A percentile compares a stretch with the other conserved stretches of the same genome.
Evolutionary conservation across 2,888 invertebrate species (phyloP).

Genomic region (Sminthurides aquaticus): DNA sequence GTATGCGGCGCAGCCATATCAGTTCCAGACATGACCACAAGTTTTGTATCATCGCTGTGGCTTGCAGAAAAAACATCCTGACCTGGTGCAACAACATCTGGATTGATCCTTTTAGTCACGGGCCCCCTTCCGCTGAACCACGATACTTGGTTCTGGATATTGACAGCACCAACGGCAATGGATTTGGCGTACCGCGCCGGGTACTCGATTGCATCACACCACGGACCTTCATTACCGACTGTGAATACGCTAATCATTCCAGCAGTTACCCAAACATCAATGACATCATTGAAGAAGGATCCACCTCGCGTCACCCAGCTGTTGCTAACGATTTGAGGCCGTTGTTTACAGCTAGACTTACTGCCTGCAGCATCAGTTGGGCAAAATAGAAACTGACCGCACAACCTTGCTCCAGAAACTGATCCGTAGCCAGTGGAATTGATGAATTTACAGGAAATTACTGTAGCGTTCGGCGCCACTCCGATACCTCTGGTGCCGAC

Average conservation of each 20-base stretch:
- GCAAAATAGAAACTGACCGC: background rate
- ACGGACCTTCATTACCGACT: background rate
- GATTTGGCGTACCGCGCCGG: background rate
- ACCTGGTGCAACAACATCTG: background rate
- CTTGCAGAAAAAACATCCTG: background rate
- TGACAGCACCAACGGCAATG: background rate
- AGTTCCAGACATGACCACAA: background rate
- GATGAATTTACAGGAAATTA: background rate
- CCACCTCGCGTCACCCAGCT: background rate
- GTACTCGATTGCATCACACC: background rate
- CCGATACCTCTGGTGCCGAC: background rate
- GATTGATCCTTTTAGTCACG: background rate
- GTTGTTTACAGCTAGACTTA: background rate
- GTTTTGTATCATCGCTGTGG: background rate
- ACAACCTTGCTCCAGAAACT: background rate
- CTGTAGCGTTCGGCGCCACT: background rate
- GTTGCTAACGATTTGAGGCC: background rate
- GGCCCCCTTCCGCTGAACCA: background rate
- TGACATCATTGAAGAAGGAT: background rate
- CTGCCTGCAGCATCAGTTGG: background rate
- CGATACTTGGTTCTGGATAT: background rate
- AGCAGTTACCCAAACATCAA: background rate
- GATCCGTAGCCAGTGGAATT: background rate
- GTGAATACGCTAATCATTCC: background rate
- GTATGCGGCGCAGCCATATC: background rate